These are phyloP conservation scores for Dreissena polymorpha DNA, from an alignment of 1,140 invertebrate species.

Conservation along the genomic window DNA sequence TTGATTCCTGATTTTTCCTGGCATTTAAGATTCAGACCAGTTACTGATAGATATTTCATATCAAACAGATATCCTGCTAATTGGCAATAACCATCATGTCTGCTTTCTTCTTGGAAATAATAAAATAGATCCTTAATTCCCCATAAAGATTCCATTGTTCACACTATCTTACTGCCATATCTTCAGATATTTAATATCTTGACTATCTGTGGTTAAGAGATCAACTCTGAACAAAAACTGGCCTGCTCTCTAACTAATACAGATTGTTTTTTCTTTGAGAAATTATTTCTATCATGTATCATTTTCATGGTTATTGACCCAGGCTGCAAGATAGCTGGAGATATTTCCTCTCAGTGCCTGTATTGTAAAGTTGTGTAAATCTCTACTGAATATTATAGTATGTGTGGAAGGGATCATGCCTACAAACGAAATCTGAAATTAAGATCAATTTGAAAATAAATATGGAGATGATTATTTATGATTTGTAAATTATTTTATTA, in stretches of 20 bases:
- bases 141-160: slow-evolving; percentile 54
- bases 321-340: neutral
- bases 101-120: slow-evolving; percentile 33
- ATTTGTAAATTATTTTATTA: no score
- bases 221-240: slow-evolving; percentile 20
- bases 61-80: slow-evolving; percentile 23
- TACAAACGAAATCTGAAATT: no score
- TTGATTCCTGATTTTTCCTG: no score
- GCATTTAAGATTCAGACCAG: neutral
- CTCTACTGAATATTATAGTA: no score
- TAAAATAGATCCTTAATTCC: slow-evolving; percentile 55
- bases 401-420: no score
- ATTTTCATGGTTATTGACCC: slow-evolving; percentile 38
- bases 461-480: no score
- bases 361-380: neutral
- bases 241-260: slow-evolving; percentile 38
- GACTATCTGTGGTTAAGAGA: slow-evolving; percentile 26
- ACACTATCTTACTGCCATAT: slow-evolving; percentile 25
- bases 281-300: slow-evolving; percentile 33
- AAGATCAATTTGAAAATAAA: no score
- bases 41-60: slow-evolving; percentile 11
- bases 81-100: slow-evolving; percentile 46
- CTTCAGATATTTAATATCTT: slow-evolving; percentile 39
- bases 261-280: slow-evolving; percentile 24
- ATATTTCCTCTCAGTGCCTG: neutral